phyloP scores from a whole-genome alignment of 1,140 invertebrate genomes.

The Chymomyza costata region DNA sequence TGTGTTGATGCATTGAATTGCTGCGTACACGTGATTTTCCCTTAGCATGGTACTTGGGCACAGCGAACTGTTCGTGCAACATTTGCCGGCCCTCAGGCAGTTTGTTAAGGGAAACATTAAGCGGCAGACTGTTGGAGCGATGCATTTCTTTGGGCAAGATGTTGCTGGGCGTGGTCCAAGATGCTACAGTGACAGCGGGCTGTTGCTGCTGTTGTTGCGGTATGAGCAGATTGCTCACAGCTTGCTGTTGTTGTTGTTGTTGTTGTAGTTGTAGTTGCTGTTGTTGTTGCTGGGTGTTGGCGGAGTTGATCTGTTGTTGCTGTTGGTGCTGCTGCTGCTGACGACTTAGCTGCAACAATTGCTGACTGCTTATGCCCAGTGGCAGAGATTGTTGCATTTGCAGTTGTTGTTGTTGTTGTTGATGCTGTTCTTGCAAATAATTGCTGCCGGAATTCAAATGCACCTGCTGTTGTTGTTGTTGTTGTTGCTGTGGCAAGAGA shows the following conservation, averaged over 20 bases:
- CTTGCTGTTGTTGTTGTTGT: slow-evolving; percentile 32
- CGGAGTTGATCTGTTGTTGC: slow-evolving; percentile 12
- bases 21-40: slow-evolving; percentile 64
- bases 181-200: slow-evolving; percentile 39
- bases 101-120: slow-evolving; percentile 76
- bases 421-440: slow-evolving; percentile 48
- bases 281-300: slow-evolving; percentile 28
- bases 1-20: slow-evolving; percentile 72
- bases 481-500: slow-evolving; percentile 37
- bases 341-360: slow-evolving; percentile 48
- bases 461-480: slow-evolving; percentile 33
- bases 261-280: slow-evolving; percentile 44
- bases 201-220: slow-evolving; percentile 52
- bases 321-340: slow-evolving; percentile 42
- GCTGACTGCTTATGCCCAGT: slow-evolving; percentile 49
- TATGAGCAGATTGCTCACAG: no score
- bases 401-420: slow-evolving; percentile 26
- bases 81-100: slow-evolving; percentile 41
- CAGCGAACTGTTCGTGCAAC: slow-evolving; percentile 46
- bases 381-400: slow-evolving; percentile 64
- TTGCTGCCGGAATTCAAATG: slow-evolving; percentile 31
- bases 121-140: slow-evolving; percentile 78
- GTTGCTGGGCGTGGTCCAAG: slow-evolving; percentile 56
- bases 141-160: slow-evolving; percentile 76
- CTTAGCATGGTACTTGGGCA: slow-evolving; percentile 65